Conservation (phyloP, 1,140 invertebrate species). For the Streblospio benedicti region DNA sequence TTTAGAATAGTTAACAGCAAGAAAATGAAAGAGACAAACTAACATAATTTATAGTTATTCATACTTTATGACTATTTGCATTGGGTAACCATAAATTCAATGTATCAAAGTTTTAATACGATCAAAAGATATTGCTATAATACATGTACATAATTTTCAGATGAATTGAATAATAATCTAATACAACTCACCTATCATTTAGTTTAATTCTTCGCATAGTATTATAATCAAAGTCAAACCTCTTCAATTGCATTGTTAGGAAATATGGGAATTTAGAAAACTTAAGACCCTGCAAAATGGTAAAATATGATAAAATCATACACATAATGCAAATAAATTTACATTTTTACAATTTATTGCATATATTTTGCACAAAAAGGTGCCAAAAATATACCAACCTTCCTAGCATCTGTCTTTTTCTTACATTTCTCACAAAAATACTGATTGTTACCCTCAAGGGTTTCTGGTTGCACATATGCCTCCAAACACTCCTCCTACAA, state of each 20-base stretch:
- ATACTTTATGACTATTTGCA: too few relatives aligned
- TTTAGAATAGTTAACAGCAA: too few relatives aligned
- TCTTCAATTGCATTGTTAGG: conserved; percentile 76
- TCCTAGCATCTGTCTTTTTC: conserved; percentile 82
- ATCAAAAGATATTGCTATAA: too few relatives aligned
- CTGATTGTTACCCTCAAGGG: conserved; percentile 76
- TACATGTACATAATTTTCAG: too few relatives aligned
- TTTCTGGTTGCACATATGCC: conserved; percentile 79
- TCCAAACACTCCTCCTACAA: conserved; percentile 74
- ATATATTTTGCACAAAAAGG: neutral
- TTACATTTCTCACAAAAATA: conserved; percentile 83
- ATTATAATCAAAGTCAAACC: conserved; percentile 84
- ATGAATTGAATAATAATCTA: too few relatives aligned
- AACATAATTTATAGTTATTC: too few relatives aligned
- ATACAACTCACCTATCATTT: conserved; percentile 89
- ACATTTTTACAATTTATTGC: neutral
- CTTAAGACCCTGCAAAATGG: conserved; percentile 60
- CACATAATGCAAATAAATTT: too few relatives aligned
- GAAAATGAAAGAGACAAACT: too few relatives aligned
- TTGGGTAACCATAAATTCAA: too few relatives aligned
- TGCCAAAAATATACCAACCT: conserved; percentile 44
- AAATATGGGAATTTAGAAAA: conserved; percentile 82
- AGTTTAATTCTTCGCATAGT: conserved; percentile 80
- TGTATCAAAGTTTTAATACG: too few relatives aligned
- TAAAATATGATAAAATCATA: too few relatives aligned